These are phyloP conservation scores for Parnassius apollo DNA, from an alignment of 2,888 invertebrate genomes.

Conservation along the genomic window DNA sequence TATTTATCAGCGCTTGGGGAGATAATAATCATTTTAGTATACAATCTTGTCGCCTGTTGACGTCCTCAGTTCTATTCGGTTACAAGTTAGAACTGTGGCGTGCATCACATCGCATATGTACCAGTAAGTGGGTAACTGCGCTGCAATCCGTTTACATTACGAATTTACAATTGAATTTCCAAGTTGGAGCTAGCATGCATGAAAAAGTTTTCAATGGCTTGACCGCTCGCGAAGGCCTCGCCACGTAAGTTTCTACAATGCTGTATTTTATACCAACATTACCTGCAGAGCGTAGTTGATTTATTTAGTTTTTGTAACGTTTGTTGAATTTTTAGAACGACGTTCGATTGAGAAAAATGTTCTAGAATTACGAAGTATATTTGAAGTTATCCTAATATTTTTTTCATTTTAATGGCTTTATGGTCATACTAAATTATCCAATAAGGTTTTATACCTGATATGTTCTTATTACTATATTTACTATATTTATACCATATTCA, in stretches of 20 bases:
- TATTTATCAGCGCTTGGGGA: too few relatives aligned
- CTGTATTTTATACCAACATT: conserved; percentile 4
- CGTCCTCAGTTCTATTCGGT: not conserved
- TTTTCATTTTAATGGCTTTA: too few relatives aligned
- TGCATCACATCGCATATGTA: conserved; percentile 14
- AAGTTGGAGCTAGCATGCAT: conserved; percentile 30
- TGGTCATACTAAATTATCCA: too few relatives aligned
- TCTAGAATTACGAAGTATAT: not conserved
- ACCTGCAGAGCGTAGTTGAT: conserved; percentile 1
- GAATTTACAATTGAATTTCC: conserved; percentile 40
- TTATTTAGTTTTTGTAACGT: conserved; percentile 10
- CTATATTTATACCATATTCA: too few relatives aligned
- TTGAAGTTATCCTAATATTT: not conserved
- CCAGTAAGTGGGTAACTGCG: conserved; percentile 23
- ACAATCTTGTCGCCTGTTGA: too few relatives aligned
- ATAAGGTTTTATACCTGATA: too few relatives aligned
- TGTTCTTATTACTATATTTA: too few relatives aligned
- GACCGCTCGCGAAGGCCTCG: conserved; percentile 33
- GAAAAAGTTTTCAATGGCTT: conserved; percentile 40
- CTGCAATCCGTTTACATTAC: conserved; percentile 35
- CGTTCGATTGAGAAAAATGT: too few relatives aligned
- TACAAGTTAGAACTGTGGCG: not conserved
- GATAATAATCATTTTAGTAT: too few relatives aligned
- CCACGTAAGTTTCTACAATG: conserved; percentile 24
- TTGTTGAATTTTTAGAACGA: not conserved